phyloP scores from a whole-genome alignment of 2,888 invertebrate genomes.

The Cataglyphis cursor region DNA sequence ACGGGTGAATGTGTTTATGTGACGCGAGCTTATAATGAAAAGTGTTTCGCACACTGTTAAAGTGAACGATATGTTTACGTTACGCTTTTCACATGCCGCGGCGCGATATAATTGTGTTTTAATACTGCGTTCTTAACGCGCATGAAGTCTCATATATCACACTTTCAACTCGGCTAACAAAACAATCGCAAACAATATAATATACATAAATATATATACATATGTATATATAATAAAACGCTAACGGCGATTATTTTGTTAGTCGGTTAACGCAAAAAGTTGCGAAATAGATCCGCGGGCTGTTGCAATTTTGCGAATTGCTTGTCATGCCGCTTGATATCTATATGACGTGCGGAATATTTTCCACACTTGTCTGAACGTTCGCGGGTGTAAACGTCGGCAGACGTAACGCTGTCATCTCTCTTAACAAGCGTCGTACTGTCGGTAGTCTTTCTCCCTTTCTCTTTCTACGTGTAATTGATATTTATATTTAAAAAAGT shows the following conservation, averaged over 20 bases:
- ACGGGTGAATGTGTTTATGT: conserved; percentile 2
- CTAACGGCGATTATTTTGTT: conserved; percentile 50
- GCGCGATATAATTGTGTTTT: conserved; percentile 17
- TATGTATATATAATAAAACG: conserved; percentile 1
- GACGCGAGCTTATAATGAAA: not conserved
- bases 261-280: conserved; percentile 40
- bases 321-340: conserved; percentile 50
- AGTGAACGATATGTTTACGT: conserved; percentile 36
- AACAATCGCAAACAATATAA: too few relatives aligned
- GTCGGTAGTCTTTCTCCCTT: not conserved
- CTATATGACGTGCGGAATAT: conserved; percentile 42
- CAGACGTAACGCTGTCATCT: conserved; percentile 46
- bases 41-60: conserved; percentile 13
- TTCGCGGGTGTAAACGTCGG: conserved; percentile 29
- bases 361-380: conserved; percentile 45
- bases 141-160: conserved; percentile 53
- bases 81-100: not conserved
- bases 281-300: conserved; percentile 50
- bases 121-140: not conserved
- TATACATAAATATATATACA: too few relatives aligned
- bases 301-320: conserved; percentile 56
- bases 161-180: conserved; percentile 1
- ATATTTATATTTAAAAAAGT: conserved; percentile 33
- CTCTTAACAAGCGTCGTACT: conserved; percentile 29
- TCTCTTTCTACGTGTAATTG: conserved; percentile 23